A percentile compares a stretch with the other conserved stretches of the same genome.
These are phyloP conservation scores for Potorous gilbertii DNA, from an alignment of 2,797 vertebrate genomes.

Conservation along the genomic window DNA sequence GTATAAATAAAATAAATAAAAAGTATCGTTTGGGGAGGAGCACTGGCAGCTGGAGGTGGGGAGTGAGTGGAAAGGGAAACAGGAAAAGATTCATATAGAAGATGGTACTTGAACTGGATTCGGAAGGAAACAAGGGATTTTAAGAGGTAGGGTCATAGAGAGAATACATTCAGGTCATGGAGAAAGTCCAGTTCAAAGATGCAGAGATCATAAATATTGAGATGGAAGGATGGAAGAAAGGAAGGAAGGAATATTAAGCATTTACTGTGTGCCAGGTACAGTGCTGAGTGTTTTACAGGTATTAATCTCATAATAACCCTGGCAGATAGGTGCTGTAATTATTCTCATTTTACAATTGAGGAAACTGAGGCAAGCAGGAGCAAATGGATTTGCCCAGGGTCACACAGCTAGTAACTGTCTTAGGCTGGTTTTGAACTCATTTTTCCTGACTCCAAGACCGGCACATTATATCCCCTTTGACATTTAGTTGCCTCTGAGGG, in stretches of 20 bases:
- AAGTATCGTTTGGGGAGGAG: not conserved
- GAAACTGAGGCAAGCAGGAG: not conserved
- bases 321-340: not conserved
- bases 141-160: not conserved
- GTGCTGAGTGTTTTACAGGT: not conserved
- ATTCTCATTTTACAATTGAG: not conserved
- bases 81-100: not conserved
- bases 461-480: not conserved
- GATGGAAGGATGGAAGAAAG: not conserved
- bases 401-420: not conserved
- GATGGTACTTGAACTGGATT: not conserved
- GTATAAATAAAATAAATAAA: not conserved
- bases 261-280: not conserved
- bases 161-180: not conserved
- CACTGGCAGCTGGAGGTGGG: not conserved
- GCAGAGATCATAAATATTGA: not conserved
- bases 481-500: not conserved
- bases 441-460: not conserved
- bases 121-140: not conserved
- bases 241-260: not conserved
- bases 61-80: not conserved
- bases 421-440: not conserved
- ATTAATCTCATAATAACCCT: not conserved
- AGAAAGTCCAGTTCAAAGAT: not conserved
- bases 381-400: not conserved